Base-by-base conservation (phyloP, 2,888 invertebrate species). In the Hedychridium roseum region DNA sequence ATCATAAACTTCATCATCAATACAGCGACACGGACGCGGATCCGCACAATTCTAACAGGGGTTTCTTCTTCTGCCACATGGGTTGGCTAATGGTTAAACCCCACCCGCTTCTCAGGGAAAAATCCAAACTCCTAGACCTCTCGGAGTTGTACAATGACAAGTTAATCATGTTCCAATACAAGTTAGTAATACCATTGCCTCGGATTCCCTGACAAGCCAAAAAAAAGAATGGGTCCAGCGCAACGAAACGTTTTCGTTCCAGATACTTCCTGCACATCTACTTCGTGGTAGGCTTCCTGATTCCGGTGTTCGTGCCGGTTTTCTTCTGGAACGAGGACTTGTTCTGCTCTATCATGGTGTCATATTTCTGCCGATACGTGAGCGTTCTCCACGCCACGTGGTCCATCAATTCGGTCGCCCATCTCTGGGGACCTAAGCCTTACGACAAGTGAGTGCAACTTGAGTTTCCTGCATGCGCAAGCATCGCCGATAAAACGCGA, bases 41-140 rank as follows among this genome's bases (percentile, higher is more conserved):
- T 73, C 92, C 92, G 0, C 91, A 92, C 78, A 91, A 92, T 71
- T 84, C 89, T 0, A 85, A 82, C 34, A 81, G 91, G 32, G 94
- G 94, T 1, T 92, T 94, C 81, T 94, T 93, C 82, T 94, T 93
- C 79, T 85, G 89, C 1, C 94, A 94, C 74, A 85, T 94, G 40
- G 94, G 94, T 3, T 95, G 94, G 94, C 80, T 94, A 14, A 84
- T 93, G 84, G 80, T 81, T 50, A 85, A 83, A 57, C 93, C 92
- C 73, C 93, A 94, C 71, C 92, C 91, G 0, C 84, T 86, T 53
- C 89, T 91, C 23, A 85, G 83, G 18, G 81, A 83, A 48, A 86
- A 88, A 58, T 90, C 86, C 46, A 82, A 80, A 17, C 84, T 93
- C 21, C n/a, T n/a, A n/a, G 90, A 92, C 68, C 81, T 92, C 82